Evolutionary conservation across 92 coral and sea anemone genomes (phyloP), one percentile per base, ranked within the genome.

Genomic region (Porites rus): DNA sequence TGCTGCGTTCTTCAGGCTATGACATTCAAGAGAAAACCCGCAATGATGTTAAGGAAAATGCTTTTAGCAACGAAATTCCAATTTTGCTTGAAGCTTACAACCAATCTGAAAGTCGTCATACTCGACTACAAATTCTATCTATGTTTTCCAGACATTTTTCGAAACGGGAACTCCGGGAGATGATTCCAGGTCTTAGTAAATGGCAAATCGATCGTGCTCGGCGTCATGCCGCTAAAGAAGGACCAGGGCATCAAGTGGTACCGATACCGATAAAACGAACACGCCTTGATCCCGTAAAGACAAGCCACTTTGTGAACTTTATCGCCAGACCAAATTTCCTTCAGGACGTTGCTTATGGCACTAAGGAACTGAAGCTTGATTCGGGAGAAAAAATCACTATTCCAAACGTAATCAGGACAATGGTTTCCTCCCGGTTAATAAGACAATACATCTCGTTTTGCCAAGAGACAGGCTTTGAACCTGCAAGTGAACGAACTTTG

Each of bases 21-120:
- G 38, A 31, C 2, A 31, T 31, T 31, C 38, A 31, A 31, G 38
- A 31, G 4, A 31, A 31, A 31, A 31, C 38, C 38, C 38, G 4
- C 38, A 24, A 24, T 24, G 38, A 31, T 31, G 38, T 31, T 31
- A 31, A 31, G 38, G 38, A 31, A 31, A 31, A 31, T 31, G 38
- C 4, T 31, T 31, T 31, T 3, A 31, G 38, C 38, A 31, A 31
- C 38, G 38, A 31, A 31, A 31, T 31, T 31, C 38, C 38, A 3
- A 31, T 31, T 31, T 31, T 31, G 38, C 38, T 31, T 31, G 38
- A 31, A 31, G 84, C 64, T 31, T 77, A 76, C 77, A 51, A 85
- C 74, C 54, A 85, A 85, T 83, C 89, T 13, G 89, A 85, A 85
- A 85, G 52, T 85, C 89, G 89, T 18, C 88, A 84, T 7, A 84